phyloP scores from a whole-genome alignment of 2,113 vertebrate species.

The Anolis sagrei region DNA sequence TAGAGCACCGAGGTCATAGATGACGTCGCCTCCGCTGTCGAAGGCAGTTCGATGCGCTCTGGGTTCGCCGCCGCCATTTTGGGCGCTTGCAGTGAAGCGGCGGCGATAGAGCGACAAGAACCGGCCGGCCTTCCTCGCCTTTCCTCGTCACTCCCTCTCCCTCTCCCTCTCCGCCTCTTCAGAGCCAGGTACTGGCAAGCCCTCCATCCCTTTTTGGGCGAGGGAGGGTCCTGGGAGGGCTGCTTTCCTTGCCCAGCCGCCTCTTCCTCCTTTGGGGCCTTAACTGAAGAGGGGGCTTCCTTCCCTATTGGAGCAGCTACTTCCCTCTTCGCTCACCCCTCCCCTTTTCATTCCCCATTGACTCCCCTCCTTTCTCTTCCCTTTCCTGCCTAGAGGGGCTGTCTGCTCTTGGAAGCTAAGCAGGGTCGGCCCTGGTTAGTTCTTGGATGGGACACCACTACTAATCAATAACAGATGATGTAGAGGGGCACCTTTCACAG shows the following conservation, averaged over 20 bases:
- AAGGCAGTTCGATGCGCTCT: neutral
- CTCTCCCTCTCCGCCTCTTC: slow-evolving; percentile 19
- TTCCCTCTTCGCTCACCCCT: too few species aligned
- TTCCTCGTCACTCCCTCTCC: neutral
- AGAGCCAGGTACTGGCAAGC: neutral
- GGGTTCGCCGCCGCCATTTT: slow-evolving; percentile 2
- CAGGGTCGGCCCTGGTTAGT: too few species aligned
- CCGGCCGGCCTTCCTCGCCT: fast-evolving
- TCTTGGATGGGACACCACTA: too few species aligned
- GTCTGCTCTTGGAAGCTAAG: too few species aligned
- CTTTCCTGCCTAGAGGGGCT: too few species aligned
- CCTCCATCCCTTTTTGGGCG: fast-evolving
- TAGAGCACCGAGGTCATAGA: neutral
- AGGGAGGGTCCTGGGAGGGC: neutral
- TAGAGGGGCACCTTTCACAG: too few species aligned
- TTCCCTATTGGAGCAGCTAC: too few species aligned
- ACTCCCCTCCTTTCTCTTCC: too few species aligned
- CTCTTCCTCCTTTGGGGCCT: too few species aligned
- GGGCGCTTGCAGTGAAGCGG: neutral
- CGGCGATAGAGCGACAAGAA: neutral
- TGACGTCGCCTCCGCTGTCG: neutral
- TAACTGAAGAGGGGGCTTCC: too few species aligned
- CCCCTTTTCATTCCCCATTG: too few species aligned
- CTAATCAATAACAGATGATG: too few species aligned
- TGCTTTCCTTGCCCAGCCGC: neutral